Evolutionary conservation across 2,113 vertebrate species (phyloP), one percentile per base, ranked within the genome.

Genomic region (Todiramphus chloris): DNA sequence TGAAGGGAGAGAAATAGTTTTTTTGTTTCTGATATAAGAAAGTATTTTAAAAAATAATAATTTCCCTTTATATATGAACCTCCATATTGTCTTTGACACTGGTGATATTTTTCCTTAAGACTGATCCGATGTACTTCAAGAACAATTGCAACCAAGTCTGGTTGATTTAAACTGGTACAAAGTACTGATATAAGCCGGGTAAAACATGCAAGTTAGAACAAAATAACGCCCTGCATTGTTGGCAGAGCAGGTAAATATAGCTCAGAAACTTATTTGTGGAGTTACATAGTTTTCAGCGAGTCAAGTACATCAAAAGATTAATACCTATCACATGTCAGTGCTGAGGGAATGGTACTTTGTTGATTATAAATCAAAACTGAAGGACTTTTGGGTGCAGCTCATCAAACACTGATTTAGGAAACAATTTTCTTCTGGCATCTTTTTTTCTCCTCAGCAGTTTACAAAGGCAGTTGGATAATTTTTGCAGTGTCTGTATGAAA

Each of bases 361-460:
- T 87, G 59, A 76, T 90, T 92, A 69, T 70, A 89, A 67, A 92
- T 85, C 41, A 90, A 77, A 96, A 68, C 5, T 59, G 60, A 72
- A 89, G 70, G 89, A 89, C 53, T 87, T 94, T 41, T 83, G 58
- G 46, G n/a, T 92, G 50, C 66, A 87, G 87, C 50, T 96, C 84
- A 70, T 84, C 90, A 87, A 85, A 81, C 41, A 60, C n/a, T 75
- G 83, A 82, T 3, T 75, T 78, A 44, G 33, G 58, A 92, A 87
- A 93, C 68, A 66, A 58, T 80, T 87, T 84, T 91, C 43, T 82
- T 75, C 75, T 85, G 44, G 62, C 84, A 48, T 94, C 53, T 90
- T 96, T 97, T 97, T 97, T 96, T 78, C 93, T 72, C 62, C 48
- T 43, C 18, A 1, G 16, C 89, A 90, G 58, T 64, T 60, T 86